Evolutionary conservation across 2,113 vertebrate species (phyloP), one percentile per base, ranked within the genome.

Genomic region (Plecturocebus donacophilus): DNA sequence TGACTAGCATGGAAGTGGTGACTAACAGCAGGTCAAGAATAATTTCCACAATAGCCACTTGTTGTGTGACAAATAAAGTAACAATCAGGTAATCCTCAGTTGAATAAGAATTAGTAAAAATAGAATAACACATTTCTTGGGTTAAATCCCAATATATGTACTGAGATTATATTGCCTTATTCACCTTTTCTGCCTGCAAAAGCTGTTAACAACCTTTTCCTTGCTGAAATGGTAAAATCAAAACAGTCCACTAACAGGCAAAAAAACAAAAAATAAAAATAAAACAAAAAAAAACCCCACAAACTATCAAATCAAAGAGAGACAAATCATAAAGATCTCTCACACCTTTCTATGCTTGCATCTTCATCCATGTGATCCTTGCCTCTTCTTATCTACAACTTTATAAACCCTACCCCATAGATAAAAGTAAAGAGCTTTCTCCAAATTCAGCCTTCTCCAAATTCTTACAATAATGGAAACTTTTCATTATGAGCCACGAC

Each of bases 391-490:
- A 92, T 35, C 32, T 92, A 45, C 16, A 80, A 58, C 9, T 79
- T 97, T 40, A 91, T 12, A 94, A 84, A 82, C 89, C 35, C 95
- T 20, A 71, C 4, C 35, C 25, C 38, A 30, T 0, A 56, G 16
- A 94, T 75, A 79, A 94, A 96, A 82, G 64, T n/a, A 52, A 94
- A 68, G 14, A 61, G 32, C 20, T 21, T 96, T 87, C 87, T 73
- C 49, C 54, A 94, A 91, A 61, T 73, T 58, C 49, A 81, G 45
- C 93, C 13, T 66, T 45, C 8, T 70, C 17, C 49, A 38, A 30
- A 32, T n/a, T 84, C 10, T 95, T 27, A 86, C 8, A 77, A 77
- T 19, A 5, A 85, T 23, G 19, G 3, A 19, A 10, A 79, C 10
- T 87, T 8, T 1, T 70, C 92, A 87, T 27, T 30, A 86, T 64